Conservation (phyloP, 2,797 vertebrate genomes). For the Phoeniculus purpureus region DNA sequence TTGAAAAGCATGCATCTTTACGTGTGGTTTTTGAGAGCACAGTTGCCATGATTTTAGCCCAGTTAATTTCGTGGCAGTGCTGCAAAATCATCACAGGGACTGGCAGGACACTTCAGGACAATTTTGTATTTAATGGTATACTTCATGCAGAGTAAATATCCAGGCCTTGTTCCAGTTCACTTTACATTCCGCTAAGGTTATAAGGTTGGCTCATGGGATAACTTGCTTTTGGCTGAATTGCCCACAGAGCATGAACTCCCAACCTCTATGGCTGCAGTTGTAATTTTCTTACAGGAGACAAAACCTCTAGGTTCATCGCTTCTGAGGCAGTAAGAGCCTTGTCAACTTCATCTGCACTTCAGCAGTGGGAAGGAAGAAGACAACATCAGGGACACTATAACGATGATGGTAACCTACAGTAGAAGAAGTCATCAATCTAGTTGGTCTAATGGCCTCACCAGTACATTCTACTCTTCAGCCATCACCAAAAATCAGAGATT, state of each 20-base stretch:
- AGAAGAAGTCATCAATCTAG: neutral
- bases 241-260: neutral
- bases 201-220: neutral
- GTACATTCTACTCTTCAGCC: neutral
- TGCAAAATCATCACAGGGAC: neutral
- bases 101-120: conserved; percentile 4
- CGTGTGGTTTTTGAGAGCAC: neutral
- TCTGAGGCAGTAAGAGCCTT: neutral
- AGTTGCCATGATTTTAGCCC: neutral
- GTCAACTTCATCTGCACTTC: neutral
- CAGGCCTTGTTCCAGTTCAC: neutral
- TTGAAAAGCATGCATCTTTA: neutral
- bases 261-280: neutral
- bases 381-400: neutral
- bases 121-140: conserved; percentile 7
- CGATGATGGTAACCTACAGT: neutral
- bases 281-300: neutral
- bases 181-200: conserved; percentile 4
- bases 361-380: neutral
- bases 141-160: conserved; percentile 8
- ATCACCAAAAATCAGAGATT: neutral
- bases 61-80: neutral
- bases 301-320: neutral
- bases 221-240: neutral
- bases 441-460: neutral